Percentiles rank a stretch among this genome's conserved stretches.
Conservation (phyloP, 2,113 vertebrate species). For the Anguilla rostrata region DNA sequence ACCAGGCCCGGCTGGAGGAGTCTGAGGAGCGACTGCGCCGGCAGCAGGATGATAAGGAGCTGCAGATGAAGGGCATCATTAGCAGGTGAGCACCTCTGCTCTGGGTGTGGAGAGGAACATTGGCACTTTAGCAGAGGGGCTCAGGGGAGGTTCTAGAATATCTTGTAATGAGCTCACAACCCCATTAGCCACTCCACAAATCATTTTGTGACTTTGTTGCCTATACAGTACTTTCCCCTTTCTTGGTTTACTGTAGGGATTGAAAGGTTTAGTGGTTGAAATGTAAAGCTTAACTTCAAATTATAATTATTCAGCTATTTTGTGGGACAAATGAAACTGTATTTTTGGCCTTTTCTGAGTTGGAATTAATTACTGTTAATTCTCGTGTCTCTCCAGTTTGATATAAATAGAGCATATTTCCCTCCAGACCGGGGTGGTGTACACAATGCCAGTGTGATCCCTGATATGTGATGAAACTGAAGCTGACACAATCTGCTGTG, state of each 20-base stretch:
- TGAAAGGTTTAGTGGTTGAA: neutral
- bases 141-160: neutral
- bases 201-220: neutral
- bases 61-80: conserved; percentile 99
- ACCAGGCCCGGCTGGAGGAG: conserved; percentile 94
- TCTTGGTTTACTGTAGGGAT: neutral
- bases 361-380: neutral
- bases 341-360: neutral
- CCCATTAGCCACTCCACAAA: neutral
- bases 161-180: no score
- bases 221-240: neutral
- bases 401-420: neutral
- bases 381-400: neutral
- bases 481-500: neutral
- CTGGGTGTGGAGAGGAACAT: neutral
- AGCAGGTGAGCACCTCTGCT: conserved; percentile 77
- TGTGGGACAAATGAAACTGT: neutral
- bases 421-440: neutral
- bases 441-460: neutral
- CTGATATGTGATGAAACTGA: neutral
- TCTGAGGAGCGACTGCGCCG: conserved; percentile 90
- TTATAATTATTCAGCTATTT: neutral
- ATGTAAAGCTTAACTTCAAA: neutral
- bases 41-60: conserved; percentile 98
- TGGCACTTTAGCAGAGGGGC: neutral